A percentile compares a stretch with the other conserved stretches of the same genome.
These are phyloP conservation scores for Onychostruthus taczanowskii DNA, from an alignment of 2,113 vertebrate genomes.

Conservation along the genomic window DNA sequence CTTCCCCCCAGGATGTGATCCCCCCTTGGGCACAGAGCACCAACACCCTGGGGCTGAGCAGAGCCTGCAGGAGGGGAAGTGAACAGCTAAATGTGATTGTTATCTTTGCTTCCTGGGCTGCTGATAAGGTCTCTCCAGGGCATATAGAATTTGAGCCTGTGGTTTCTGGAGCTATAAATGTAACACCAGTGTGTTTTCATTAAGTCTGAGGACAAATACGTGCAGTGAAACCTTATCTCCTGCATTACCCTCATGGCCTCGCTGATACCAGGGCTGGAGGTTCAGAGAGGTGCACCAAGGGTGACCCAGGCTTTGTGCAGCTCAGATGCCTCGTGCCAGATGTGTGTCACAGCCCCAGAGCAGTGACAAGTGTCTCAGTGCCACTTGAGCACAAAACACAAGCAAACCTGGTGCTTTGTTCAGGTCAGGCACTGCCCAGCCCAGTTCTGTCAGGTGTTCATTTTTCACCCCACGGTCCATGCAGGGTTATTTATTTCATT, in stretches of 20 bases:
- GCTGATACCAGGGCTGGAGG: not conserved
- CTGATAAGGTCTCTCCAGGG: constrained; percentile 32
- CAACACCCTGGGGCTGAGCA: fast-evolving
- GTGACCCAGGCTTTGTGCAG: not conserved
- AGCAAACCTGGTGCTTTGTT: fast-evolving
- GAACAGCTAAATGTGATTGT: not conserved
- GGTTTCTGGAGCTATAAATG: constrained; percentile 35
- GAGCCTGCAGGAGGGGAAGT: not conserved
- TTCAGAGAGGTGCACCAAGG: fast-evolving
- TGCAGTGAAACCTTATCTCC: constrained; percentile 8
- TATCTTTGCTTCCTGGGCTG: constrained; percentile 18
- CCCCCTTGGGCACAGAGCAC: fast-evolving
- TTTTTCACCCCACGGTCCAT: fast-evolving
- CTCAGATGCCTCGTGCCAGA: not conserved
- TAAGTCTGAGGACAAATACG: not conserved
- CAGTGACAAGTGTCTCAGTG: not conserved
- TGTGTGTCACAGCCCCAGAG: fast-evolving
- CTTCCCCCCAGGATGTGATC: fast-evolving
- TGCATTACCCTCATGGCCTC: not conserved
- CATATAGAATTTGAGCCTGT: not conserved
- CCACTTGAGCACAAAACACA: fast-evolving
- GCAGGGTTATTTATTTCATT: not conserved
- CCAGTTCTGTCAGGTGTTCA: not conserved
- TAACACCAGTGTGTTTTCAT: constrained; percentile 37
- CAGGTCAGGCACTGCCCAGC: not conserved